phyloP scores from a whole-genome alignment of 2,113 vertebrate species.

The Trachemys scripta region DNA sequence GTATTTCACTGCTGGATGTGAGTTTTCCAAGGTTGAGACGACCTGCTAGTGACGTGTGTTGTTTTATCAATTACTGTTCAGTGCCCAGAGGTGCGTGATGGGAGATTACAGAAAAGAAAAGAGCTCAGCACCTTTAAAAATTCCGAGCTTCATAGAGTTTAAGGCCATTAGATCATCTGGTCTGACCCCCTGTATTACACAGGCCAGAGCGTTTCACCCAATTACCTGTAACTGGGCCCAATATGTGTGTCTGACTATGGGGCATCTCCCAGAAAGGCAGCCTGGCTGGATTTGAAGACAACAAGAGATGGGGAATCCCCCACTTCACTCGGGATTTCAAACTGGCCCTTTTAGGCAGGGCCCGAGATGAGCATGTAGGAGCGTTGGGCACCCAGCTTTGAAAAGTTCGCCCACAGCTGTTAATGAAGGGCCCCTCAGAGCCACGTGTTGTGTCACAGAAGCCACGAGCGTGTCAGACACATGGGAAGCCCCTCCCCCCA shows the following conservation, averaged over 20 bases:
- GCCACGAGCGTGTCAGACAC: not conserved
- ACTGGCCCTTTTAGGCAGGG: not conserved
- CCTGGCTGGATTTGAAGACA: not conserved
- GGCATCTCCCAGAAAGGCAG: not conserved
- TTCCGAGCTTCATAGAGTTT: not conserved
- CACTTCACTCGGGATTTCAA: not conserved
- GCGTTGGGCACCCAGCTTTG: not conserved
- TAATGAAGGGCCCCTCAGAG: not conserved
- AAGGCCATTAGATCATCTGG: not conserved
- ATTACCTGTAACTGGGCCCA: not conserved
- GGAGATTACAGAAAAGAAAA: not conserved
- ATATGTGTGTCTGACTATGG: not conserved
- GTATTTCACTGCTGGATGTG: too few species aligned
- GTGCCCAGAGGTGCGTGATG: not conserved
- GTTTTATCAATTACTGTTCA: too few species aligned
- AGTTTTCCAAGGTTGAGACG: too few species aligned
- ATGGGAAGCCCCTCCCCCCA: not conserved
- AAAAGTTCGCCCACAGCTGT: not conserved
- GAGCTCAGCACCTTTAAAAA: not conserved
- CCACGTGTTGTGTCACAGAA: not conserved
- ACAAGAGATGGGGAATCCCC: not conserved
- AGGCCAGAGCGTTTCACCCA: not conserved
- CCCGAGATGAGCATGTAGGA: too few species aligned
- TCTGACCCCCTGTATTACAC: not conserved
- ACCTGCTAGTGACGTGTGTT: too few species aligned